These are phyloP conservation scores for Epinephelus cyanopodus DNA, from an alignment of 2,113 vertebrate genomes.

Conservation along the genomic window DNA sequence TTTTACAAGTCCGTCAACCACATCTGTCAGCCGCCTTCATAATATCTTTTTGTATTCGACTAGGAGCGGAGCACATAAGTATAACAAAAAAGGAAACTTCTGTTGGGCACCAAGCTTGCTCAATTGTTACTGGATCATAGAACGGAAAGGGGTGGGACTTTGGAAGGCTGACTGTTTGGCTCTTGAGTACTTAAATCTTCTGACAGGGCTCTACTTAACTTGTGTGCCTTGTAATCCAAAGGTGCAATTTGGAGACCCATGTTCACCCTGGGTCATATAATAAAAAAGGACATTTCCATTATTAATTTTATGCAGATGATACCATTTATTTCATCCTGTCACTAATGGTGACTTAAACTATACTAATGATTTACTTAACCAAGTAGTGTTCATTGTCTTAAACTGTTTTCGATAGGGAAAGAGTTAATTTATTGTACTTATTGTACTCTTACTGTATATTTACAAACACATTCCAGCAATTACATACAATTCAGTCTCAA, in stretches of 20 bases:
- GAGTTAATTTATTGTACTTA: background rate
- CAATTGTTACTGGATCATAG: too few species aligned
- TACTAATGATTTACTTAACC: background rate
- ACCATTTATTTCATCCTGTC: background rate
- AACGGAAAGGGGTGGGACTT: too few species aligned
- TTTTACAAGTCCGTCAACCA: too few species aligned
- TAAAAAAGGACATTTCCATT: background rate
- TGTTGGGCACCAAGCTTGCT: too few species aligned
- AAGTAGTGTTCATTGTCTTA: background rate
- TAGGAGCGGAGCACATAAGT: too few species aligned
- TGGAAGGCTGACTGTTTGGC: too few species aligned
- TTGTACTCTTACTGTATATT: constrained; percentile 4
- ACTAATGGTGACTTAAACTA: background rate
- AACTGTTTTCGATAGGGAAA: background rate
- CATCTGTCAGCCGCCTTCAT: too few species aligned
- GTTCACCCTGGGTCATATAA: background rate
- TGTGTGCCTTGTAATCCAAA: background rate
- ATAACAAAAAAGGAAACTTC: too few species aligned
- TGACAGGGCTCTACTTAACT: background rate
- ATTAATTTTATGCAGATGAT: background rate
- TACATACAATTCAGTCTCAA: constrained; percentile 18
- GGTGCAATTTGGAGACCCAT: background rate
- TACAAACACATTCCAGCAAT: background rate
- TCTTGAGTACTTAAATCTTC: background rate
- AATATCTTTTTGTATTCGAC: too few species aligned